A percentile compares a stretch with the other conserved stretches of the same genome.
phyloP scores from a whole-genome alignment of 1,140 invertebrate genomes.

The Prorops nasuta region DNA sequence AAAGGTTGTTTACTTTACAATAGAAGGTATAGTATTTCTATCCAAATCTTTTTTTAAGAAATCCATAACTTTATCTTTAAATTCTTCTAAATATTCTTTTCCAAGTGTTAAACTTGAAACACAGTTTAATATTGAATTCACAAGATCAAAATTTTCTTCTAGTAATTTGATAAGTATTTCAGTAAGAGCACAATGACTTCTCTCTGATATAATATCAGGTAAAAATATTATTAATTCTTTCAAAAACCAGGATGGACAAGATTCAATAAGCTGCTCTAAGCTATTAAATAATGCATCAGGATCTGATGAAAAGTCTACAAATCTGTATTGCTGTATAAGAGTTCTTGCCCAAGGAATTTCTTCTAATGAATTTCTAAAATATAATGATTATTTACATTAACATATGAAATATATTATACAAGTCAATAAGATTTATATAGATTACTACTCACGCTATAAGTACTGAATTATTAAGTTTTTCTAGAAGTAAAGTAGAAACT shows the following conservation, averaged over 20 bases:
- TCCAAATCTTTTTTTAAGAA: conserved; percentile 34
- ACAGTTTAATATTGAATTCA: conserved; percentile 39
- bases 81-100: conserved; percentile 41
- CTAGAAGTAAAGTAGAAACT: conserved; percentile 33
- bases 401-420: conserved; percentile 6
- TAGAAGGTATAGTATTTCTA: conserved; percentile 35
- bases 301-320: conserved; percentile 40
- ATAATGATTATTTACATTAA: conserved; percentile 5
- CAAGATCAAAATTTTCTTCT: conserved; percentile 38
- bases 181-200: conserved; percentile 41
- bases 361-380: conserved; percentile 35
- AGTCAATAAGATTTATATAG: not conserved
- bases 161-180: conserved; percentile 44
- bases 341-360: conserved; percentile 37
- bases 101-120: conserved; percentile 44
- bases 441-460: conserved; percentile 33
- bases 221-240: conserved; percentile 42
- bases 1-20: conserved; percentile 33
- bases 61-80: conserved; percentile 36
- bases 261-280: conserved; percentile 44
- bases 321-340: conserved; percentile 48
- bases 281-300: conserved; percentile 30
- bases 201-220: conserved; percentile 47
- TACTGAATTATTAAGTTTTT: conserved; percentile 44
- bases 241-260: conserved; percentile 48